Conservation (phyloP, 1,140 invertebrate species). For the Drosophila jambulina region DNA sequence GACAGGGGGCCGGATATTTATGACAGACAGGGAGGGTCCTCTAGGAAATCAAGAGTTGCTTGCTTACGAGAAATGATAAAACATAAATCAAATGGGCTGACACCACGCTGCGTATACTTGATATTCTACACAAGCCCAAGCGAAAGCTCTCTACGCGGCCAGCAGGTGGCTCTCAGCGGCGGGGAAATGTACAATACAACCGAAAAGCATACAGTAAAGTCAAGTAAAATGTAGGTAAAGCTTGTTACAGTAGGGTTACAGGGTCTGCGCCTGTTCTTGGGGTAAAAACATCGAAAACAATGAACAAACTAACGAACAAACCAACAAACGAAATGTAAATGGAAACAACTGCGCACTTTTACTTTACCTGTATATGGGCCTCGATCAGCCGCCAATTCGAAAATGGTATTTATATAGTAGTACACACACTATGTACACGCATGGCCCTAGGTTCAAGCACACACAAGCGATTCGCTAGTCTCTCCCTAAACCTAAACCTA, state of each 20-base stretch:
- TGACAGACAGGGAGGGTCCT: slow-evolving; percentile 15
- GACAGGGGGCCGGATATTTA: background rate
- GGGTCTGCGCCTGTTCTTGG: background rate
- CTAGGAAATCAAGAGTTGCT: slow-evolving; percentile 38
- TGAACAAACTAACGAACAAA: slow-evolving; percentile 44
- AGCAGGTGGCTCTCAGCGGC: slow-evolving; percentile 28
- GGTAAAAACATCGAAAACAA: slow-evolving; percentile 36
- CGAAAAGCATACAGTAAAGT: slow-evolving; percentile 2
- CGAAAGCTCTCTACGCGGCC: slow-evolving; percentile 45
- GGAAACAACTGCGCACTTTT: background rate
- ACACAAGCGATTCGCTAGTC: slow-evolving; percentile 43
- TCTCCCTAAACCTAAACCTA: slow-evolving; percentile 54
- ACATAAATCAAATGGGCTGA: slow-evolving; percentile 44
- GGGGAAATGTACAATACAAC: slow-evolving; percentile 10
- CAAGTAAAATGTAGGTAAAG: slow-evolving; percentile 2
- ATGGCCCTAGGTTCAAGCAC: slow-evolving; percentile 24
- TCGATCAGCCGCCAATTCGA: slow-evolving; percentile 36
- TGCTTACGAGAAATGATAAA: slow-evolving; percentile 45
- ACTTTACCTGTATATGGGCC: slow-evolving; percentile 44
- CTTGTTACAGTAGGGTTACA: background rate
- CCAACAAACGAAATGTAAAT: slow-evolving; percentile 44
- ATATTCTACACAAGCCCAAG: slow-evolving; percentile 52
- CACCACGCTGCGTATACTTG: slow-evolving; percentile 55
- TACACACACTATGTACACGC: slow-evolving; percentile 36
- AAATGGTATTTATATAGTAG: background rate